Conservation (phyloP, 2,888 invertebrate genomes). For the Embidobia sp. region DNA sequence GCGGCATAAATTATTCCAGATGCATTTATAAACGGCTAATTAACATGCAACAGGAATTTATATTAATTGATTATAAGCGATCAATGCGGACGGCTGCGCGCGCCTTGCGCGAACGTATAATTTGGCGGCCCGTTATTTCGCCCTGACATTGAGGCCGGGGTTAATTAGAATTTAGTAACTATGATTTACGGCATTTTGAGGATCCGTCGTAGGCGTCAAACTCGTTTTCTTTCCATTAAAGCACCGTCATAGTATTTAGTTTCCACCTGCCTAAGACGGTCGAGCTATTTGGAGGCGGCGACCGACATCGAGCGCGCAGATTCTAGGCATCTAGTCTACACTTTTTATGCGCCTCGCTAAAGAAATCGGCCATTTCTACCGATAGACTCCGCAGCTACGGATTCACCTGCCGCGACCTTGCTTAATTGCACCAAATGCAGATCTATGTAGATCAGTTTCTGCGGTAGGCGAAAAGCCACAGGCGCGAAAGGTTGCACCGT, state of each 20-base stretch:
- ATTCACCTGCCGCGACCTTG: constrained; percentile 79
- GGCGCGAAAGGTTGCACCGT: constrained; percentile 22
- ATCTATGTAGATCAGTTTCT: constrained; percentile 59
- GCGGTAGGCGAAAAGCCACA: background rate
- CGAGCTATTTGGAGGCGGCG: constrained; percentile 68
- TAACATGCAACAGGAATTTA: constrained; percentile 55
- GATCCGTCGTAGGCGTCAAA: constrained; percentile 69
- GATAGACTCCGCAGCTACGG: constrained; percentile 72
- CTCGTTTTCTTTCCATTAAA: constrained; percentile 67
- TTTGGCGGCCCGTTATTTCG: constrained; percentile 51
- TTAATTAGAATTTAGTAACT: constrained; percentile 66
- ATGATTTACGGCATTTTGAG: constrained; percentile 64
- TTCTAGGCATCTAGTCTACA: constrained; percentile 76
- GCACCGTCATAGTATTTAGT: constrained; percentile 71
- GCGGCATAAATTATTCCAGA: constrained; percentile 49
- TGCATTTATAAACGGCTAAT: constrained; percentile 52
- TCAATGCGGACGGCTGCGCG: constrained; percentile 46
- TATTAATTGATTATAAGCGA: constrained; percentile 60
- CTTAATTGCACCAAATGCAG: constrained; percentile 74
- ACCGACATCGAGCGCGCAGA: constrained; percentile 66
- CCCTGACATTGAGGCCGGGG: constrained; percentile 57
- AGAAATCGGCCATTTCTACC: constrained; percentile 75
- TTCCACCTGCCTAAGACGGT: constrained; percentile 78
- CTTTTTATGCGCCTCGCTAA: constrained; percentile 75
- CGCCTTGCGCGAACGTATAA: constrained; percentile 52